Evolutionary conservation across 2,888 invertebrate species (phyloP).

Genomic region (Rhorus exstirpatorius): DNA sequence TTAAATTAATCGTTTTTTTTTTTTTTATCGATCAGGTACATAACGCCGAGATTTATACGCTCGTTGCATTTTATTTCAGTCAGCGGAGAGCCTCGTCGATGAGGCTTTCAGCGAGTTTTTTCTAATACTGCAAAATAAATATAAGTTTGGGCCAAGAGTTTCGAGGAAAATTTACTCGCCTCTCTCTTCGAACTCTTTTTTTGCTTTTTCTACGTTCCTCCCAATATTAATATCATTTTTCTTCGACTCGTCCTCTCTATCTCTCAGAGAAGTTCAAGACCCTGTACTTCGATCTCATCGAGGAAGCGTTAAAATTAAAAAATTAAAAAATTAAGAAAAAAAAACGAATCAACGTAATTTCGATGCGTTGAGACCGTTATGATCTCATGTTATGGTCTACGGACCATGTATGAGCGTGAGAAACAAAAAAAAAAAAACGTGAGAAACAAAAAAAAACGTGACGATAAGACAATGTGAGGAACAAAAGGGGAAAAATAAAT

Average conservation of each 20-base stretch:
- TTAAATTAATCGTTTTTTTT: conserved; percentile 8
- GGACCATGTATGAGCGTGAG: neutral
- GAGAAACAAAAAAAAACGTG: too few species aligned
- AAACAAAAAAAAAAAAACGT: neutral
- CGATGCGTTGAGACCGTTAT: too few species aligned
- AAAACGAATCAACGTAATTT: too few species aligned
- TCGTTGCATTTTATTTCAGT: conserved; percentile 9
- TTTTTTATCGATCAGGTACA: conserved; percentile 30
- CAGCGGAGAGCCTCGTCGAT: neutral
- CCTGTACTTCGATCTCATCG: conserved; percentile 1
- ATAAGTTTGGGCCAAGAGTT: neutral
- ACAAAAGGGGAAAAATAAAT: conserved; percentile 24
- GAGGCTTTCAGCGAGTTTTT: neutral
- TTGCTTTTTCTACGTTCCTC: too few species aligned
- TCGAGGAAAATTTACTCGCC: too few species aligned
- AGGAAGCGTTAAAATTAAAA: neutral
- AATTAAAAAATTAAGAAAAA: too few species aligned
- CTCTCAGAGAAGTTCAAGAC: conserved; percentile 4
- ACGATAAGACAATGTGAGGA: neutral
- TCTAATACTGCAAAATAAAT: conserved; percentile 22
- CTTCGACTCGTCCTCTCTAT: too few species aligned
- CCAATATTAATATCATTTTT: too few species aligned
- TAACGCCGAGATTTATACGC: conserved; percentile 27
- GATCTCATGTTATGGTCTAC: too few species aligned
- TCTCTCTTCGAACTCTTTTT: too few species aligned